Conservation (phyloP, 2,888 invertebrate species). For the Heliconius ismenius region DNA sequence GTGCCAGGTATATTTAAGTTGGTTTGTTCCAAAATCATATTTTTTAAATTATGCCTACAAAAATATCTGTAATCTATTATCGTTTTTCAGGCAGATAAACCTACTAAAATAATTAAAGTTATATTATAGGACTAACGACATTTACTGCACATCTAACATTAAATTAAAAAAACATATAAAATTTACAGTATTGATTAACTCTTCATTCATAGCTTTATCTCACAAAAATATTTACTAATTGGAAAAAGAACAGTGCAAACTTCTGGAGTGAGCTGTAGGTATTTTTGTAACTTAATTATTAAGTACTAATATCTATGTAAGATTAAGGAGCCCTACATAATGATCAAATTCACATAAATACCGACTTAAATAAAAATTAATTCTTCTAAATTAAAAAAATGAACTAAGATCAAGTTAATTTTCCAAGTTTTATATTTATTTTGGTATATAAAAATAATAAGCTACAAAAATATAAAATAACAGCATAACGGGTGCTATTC, state of each 20-base stretch:
- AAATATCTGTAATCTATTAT: too few relatives aligned
- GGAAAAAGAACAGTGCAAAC: not conserved
- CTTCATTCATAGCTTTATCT: too few relatives aligned
- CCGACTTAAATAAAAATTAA: not conserved
- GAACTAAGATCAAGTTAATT: not conserved
- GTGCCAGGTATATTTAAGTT: not conserved
- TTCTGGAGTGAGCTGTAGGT: not conserved
- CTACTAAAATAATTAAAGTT: too few relatives aligned
- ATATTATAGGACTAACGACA: too few relatives aligned
- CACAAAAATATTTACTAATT: too few relatives aligned
- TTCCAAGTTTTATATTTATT: not conserved
- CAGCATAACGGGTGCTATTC: conserved; percentile 4
- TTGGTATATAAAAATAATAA: not conserved
- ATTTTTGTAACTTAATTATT: not conserved
- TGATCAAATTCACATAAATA: too few relatives aligned
- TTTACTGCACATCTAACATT: too few relatives aligned
- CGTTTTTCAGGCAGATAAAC: too few relatives aligned
- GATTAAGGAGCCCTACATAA: not conserved
- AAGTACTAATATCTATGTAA: not conserved
- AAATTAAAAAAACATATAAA: too few relatives aligned
- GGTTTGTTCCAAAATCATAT: not conserved
- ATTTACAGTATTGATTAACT: too few relatives aligned
- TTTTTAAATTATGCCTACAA: too few relatives aligned
- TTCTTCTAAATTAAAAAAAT: not conserved
- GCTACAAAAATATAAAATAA: not conserved